phyloP scores from a whole-genome alignment of 1,140 invertebrate genomes.

The Euura lappo region DNA sequence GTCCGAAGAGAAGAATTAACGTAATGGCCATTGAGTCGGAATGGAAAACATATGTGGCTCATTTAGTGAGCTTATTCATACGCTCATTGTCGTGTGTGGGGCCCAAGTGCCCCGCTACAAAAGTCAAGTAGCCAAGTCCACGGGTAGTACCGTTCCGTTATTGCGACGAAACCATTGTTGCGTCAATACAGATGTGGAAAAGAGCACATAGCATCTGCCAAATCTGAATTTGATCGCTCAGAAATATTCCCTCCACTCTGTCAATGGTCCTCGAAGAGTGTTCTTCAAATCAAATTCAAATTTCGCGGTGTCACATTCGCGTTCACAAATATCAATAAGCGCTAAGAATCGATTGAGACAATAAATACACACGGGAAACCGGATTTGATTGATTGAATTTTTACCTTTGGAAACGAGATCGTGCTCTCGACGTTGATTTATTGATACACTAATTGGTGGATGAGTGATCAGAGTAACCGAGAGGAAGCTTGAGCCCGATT shows the following conservation, averaged over 20 bases:
- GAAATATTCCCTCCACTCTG: not conserved
- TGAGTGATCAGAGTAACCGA: too few species aligned
- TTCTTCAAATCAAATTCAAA: too few species aligned
- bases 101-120: slow-evolving; percentile 20
- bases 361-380: too few species aligned
- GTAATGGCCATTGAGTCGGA: not conserved
- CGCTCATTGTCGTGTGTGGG: not conserved
- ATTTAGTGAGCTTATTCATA: slow-evolving; percentile 12
- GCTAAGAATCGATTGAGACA: too few species aligned
- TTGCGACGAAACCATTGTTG: slow-evolving; percentile 41
- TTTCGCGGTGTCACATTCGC: too few species aligned
- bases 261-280: too few species aligned
- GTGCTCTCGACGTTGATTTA: too few species aligned
- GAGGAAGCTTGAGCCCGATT: not conserved
- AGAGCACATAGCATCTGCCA: slow-evolving; percentile 24
- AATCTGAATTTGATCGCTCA: not conserved
- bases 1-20: not conserved
- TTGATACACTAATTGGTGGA: too few species aligned
- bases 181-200: slow-evolving; percentile 48
- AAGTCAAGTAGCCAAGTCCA: slow-evolving; percentile 34
- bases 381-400: too few species aligned
- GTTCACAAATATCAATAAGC: too few species aligned
- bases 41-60: slow-evolving; percentile 12
- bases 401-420: too few species aligned
- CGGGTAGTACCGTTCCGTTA: slow-evolving; percentile 23